Evolutionary conservation across 2,113 vertebrate species (phyloP), one percentile per base, ranked within the genome.

Genomic region (Lophochroa leadbeateri): DNA sequence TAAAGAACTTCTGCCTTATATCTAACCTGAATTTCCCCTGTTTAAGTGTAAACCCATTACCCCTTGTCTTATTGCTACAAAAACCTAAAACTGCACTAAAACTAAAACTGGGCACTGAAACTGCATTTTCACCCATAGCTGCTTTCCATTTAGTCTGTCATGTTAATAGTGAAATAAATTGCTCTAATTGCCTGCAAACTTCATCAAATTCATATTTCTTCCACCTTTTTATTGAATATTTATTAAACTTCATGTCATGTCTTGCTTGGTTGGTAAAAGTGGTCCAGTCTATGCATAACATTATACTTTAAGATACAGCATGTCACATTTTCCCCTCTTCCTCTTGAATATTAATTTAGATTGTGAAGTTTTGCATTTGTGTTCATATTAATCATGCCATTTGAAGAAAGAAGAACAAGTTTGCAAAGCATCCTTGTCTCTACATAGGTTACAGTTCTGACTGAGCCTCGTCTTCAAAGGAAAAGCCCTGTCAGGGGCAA

Each of bases 161-260:
- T 88, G 88, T 97, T 98, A 97, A 98, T 97, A 97, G 96, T 97
- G 97, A 99, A 99, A 99, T 99, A 98, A 99, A 99, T 99, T 99
- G 98, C 97, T 97, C 96, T 99, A 99, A 98, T 98, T 98, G 98
- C 96, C 76, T 90, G 93, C 83, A 94, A 97, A 98, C 96, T 98
- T 98, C 95, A 98, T 98, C 98, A 97, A 97, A 98, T 97, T 98
- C 98, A 97, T 97, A 98, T 98, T 98, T 96, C 90, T 95, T 95
- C 79, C 78, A 4, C 13, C 55, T 87, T 95, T 98, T 98, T 97
- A 98, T 98, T 98, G 97, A 98, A 98, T 98, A 98, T 98, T 98
- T 98, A 98, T 99, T 98, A 98, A 97, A 92, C 53, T 96, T 94
- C 95, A 95, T 98, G 88, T 97, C 88, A 89, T 98, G 96, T 98